Evolutionary conservation across 2,797 vertebrate species (phyloP).

Genomic region (Arnoldichthys spilopterus): DNA sequence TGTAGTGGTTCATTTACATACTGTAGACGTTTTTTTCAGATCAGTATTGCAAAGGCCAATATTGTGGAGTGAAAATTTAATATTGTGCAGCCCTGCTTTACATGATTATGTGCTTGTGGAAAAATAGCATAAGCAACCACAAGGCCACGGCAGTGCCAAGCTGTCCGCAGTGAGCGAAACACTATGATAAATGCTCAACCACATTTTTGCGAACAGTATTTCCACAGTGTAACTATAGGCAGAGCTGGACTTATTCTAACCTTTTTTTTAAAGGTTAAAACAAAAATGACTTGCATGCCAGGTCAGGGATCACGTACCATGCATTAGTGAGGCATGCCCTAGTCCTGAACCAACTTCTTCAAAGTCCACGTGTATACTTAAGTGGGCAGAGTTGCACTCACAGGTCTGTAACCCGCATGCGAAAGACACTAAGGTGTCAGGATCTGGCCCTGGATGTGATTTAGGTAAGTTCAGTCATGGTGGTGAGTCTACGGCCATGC

Average conservation of each 20-base stretch:
- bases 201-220: not conserved
- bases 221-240: not conserved
- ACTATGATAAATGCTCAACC: not conserved
- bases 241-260: not conserved
- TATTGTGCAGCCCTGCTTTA: not conserved
- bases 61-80: not conserved
- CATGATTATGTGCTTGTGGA: not conserved
- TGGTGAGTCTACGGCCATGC: not conserved
- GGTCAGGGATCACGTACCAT: not conserved
- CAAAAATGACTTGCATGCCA: not conserved
- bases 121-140: not conserved
- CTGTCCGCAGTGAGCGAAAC: not conserved
- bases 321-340: not conserved
- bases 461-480: not conserved
- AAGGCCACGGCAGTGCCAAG: not conserved
- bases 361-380: constrained; percentile 1
- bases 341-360: not conserved
- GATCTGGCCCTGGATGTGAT: constrained; percentile 1
- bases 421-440: constrained; percentile 6
- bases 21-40: not conserved
- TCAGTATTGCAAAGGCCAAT: not conserved
- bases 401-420: constrained; percentile 3
- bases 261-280: not conserved
- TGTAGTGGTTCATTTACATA: not conserved
- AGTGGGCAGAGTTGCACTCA: not conserved